phyloP scores from a whole-genome alignment of 2,797 vertebrate species.

The Squalus acanthias region DNA sequence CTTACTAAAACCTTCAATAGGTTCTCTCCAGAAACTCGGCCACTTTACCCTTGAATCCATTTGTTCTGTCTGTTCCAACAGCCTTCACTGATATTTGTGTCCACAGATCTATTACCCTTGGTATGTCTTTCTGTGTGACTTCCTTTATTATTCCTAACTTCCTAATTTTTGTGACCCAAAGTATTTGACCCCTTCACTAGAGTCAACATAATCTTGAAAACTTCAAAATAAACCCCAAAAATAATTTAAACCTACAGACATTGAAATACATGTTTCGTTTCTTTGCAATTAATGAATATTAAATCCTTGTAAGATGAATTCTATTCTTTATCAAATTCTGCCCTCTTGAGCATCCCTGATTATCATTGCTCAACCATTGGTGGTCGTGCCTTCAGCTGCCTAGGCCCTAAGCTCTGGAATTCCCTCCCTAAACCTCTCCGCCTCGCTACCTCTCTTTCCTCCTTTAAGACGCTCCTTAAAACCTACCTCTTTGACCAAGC shows the following conservation, averaged over 20 bases:
- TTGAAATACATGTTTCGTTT: background rate
- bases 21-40: background rate
- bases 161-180: background rate
- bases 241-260: background rate
- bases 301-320: background rate
- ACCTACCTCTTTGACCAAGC: too few species aligned
- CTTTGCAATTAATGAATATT: background rate
- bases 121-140: background rate
- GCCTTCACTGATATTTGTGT: background rate
- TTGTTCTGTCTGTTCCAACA: background rate
- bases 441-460: too few species aligned
- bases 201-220: background rate
- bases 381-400: too few species aligned
- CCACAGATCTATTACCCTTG: background rate
- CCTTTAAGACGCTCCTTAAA: too few species aligned
- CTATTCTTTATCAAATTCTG: background rate
- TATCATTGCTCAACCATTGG: too few species aligned
- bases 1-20: background rate
- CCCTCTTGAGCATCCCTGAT: too few species aligned
- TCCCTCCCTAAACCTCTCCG: too few species aligned
- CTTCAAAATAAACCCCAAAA: background rate
- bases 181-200: background rate
- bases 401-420: too few species aligned
- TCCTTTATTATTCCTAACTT: background rate
- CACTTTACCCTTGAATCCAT: background rate